phyloP scores from a whole-genome alignment of 1,140 invertebrate genomes.

The Megathymus violae region DNA sequence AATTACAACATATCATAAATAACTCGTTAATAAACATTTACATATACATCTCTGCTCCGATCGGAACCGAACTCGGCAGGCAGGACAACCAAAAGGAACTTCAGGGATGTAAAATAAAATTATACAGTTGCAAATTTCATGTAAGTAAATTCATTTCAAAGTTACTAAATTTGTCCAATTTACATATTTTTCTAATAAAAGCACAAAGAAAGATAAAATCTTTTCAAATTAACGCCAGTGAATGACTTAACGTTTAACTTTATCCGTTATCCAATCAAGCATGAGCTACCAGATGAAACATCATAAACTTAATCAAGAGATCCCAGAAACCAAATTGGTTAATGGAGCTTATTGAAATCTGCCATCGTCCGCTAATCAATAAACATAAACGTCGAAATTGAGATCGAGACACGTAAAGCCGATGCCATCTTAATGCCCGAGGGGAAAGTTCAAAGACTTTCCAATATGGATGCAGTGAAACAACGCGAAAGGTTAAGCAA shows the following conservation, averaged over 20 bases:
- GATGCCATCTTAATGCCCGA: constrained; percentile 51
- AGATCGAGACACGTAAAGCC: constrained; percentile 65
- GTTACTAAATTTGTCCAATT: constrained; percentile 1
- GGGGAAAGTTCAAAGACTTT: constrained; percentile 74
- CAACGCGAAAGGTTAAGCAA: constrained; percentile 49
- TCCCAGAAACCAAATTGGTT: constrained; percentile 66
- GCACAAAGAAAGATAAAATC: not conserved
- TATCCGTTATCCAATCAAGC: constrained; percentile 44
- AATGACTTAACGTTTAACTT: constrained; percentile 39
- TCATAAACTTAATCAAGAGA: constrained; percentile 60
- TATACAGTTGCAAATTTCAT: too few relatives aligned
- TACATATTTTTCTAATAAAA: constrained; percentile 6
- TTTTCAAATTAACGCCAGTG: constrained; percentile 35
- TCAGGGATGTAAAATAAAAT: too few relatives aligned
- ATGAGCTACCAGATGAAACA: constrained; percentile 38
- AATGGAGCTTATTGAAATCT: constrained; percentile 75
- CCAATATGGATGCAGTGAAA: constrained; percentile 55
- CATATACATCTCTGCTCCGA: too few relatives aligned
- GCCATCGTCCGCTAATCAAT: constrained; percentile 67
- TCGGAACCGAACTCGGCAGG: too few relatives aligned
- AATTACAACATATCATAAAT: too few relatives aligned
- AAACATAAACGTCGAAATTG: constrained; percentile 71
- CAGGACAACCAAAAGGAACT: too few relatives aligned
- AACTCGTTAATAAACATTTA: too few relatives aligned
- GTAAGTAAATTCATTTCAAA: too few relatives aligned